Percentiles rank a stretch among this genome's conserved stretches.
These are phyloP conservation scores for Mustelus asterias DNA, from an alignment of 2,113 vertebrate species.

Conservation along the genomic window DNA sequence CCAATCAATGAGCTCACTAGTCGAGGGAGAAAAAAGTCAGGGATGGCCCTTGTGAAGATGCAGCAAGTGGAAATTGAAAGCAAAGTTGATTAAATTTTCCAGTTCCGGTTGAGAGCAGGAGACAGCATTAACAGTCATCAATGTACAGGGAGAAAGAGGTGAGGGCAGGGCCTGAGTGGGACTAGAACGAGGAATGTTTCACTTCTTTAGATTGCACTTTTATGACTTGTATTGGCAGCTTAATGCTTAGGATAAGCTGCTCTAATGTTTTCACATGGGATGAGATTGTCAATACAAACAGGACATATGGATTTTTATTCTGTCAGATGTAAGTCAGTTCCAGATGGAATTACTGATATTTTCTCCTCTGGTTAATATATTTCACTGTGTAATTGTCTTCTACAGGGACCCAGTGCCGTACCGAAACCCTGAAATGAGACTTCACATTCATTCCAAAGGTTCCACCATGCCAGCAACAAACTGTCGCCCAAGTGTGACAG, in stretches of 20 bases:
- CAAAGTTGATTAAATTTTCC: neutral
- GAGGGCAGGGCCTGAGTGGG: neutral
- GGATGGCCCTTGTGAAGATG: neutral
- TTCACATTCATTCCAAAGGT: constrained; percentile 60
- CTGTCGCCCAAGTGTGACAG: constrained; percentile 54
- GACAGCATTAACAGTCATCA: too few species aligned
- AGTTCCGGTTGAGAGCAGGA: neutral
- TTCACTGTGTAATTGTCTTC: neutral
- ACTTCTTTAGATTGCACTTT: neutral
- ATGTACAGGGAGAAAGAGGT: neutral
- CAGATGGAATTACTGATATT: neutral
- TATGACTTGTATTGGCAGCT: neutral
- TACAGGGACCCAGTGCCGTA: constrained; percentile 5
- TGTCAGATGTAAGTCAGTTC: neutral
- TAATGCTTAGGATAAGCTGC: neutral
- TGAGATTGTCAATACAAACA: neutral
- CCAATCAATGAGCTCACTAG: neutral
- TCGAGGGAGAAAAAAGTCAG: neutral
- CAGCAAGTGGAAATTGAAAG: neutral
- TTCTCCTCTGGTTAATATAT: neutral
- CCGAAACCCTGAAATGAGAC: constrained; percentile 46
- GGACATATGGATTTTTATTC: neutral
- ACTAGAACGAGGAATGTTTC: neutral
- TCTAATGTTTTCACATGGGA: neutral
- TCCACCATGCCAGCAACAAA: constrained; percentile 51